These are phyloP conservation scores for Rhinoderma darwinii DNA, from an alignment of 2,113 vertebrate species.

Conservation along the genomic window DNA sequence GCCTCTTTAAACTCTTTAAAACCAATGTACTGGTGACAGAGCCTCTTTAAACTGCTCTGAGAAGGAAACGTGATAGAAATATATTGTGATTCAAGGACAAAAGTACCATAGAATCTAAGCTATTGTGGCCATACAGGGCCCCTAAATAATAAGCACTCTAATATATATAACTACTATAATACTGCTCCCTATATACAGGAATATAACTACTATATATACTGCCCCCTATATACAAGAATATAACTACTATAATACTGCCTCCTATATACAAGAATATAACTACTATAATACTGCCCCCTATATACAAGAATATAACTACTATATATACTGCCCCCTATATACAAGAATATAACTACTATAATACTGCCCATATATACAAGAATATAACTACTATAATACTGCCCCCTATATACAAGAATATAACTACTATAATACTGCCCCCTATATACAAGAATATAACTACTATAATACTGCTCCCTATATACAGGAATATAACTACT, in stretches of 20 bases:
- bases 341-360: not conserved
- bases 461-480: constrained; percentile 7
- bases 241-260: not conserved
- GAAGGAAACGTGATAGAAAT: not conserved
- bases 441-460: not conserved
- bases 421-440: constrained; percentile 1
- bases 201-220: too few species aligned
- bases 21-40: too few species aligned
- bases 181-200: too few species aligned
- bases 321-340: too few species aligned
- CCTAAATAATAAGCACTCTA: not conserved
- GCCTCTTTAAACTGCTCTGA: too few species aligned
- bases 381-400: constrained; percentile 9
- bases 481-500: constrained; percentile 4
- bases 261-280: not conserved
- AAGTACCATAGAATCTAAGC: not conserved
- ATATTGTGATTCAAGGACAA: not conserved
- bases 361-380: not conserved
- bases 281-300: too few species aligned
- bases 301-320: too few species aligned
- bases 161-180: too few species aligned
- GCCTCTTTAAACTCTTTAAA: too few species aligned
- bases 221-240: too few species aligned
- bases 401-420: not conserved
- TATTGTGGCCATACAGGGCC: not conserved